A percentile compares a stretch with the other conserved stretches of the same genome.
phyloP scores from a whole-genome alignment of 2,797 vertebrate species.

The Rhinella marina region DNA sequence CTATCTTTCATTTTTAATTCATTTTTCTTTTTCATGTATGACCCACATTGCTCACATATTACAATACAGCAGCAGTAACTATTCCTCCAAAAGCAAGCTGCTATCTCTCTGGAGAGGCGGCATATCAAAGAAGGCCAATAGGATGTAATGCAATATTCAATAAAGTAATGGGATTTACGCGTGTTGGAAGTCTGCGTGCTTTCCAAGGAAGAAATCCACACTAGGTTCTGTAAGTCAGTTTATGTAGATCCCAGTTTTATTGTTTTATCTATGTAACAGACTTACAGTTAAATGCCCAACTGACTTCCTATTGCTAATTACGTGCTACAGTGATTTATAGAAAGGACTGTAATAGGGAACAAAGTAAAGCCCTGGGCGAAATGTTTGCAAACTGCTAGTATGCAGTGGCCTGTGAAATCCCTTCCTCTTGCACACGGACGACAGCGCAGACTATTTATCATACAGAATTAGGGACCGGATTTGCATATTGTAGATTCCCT shows the following conservation, averaged over 20 bases:
- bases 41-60: neutral
- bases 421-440: slow-evolving; percentile 8
- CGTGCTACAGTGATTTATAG: slow-evolving; percentile 53
- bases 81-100: neutral
- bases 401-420: slow-evolving; percentile 52
- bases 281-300: slow-evolving; percentile 54
- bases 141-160: slow-evolving; percentile 37
- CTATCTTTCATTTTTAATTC: neutral
- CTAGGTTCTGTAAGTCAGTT: neutral
- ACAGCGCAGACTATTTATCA: slow-evolving; percentile 12
- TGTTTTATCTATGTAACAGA: slow-evolving; percentile 32
- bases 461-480: neutral
- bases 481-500: neutral
- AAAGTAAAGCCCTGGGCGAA: slow-evolving; percentile 51
- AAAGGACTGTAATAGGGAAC: slow-evolving; percentile 54
- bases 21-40: neutral
- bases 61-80: neutral
- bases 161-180: slow-evolving; percentile 1
- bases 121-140: neutral
- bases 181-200: neutral
- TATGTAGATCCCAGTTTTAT: slow-evolving; percentile 7
- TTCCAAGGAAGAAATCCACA: slow-evolving; percentile 40
- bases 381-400: slow-evolving; percentile 54
- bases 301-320: slow-evolving; percentile 55
- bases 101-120: neutral